phyloP scores from a whole-genome alignment of 2,113 vertebrate genomes.

The Clupea harengus region DNA sequence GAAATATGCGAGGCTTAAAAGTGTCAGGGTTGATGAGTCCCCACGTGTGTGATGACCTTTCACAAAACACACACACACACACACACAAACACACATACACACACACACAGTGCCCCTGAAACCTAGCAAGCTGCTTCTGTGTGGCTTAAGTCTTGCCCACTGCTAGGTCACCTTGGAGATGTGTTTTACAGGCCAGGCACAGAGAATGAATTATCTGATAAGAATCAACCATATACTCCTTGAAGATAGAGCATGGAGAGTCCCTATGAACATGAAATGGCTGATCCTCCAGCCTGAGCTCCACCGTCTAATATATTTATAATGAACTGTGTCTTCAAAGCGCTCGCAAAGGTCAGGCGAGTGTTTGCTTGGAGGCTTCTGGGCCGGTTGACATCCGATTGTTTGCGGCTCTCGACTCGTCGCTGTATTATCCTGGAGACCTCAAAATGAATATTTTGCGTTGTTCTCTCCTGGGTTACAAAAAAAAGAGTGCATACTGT shows the following conservation, averaged over 20 bases:
- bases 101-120: neutral
- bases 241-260: neutral
- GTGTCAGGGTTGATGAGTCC: constrained; percentile 29
- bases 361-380: neutral
- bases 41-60: constrained; percentile 33
- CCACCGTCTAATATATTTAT: constrained; percentile 27
- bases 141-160: neutral
- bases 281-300: neutral
- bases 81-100: neutral
- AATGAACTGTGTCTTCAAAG: constrained; percentile 23
- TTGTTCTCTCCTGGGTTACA: neutral
- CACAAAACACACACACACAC: constrained; percentile 35
- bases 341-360: constrained; percentile 7
- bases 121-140: neutral
- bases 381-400: neutral
- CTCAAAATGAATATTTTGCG: neutral
- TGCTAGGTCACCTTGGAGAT: constrained; percentile 26
- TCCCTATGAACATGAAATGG: constrained; percentile 23
- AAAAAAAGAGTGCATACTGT: neutral
- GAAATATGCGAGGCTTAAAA: constrained; percentile 40
- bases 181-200: constrained; percentile 15
- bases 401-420: neutral
- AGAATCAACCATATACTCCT: neutral
- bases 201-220: constrained; percentile 28
- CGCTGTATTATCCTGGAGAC: neutral